phyloP scores from a whole-genome alignment of 2,888 invertebrate genomes.

The Caenorhabditis imperialis region DNA sequence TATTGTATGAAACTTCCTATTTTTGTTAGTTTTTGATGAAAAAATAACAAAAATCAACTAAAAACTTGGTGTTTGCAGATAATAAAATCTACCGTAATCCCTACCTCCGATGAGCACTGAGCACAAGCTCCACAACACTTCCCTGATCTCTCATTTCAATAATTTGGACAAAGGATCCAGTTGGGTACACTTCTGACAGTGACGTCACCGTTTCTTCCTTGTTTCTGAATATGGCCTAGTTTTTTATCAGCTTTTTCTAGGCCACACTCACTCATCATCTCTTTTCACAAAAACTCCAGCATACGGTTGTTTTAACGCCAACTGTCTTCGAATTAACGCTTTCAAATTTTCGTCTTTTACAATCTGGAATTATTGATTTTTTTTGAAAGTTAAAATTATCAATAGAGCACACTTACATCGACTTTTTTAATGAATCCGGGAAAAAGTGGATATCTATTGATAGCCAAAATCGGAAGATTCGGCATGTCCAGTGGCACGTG shows the following conservation, averaged over 20 bases:
- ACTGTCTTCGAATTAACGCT: constrained; percentile 91
- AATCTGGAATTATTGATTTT: constrained; percentile 81
- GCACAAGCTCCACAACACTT: constrained; percentile 88
- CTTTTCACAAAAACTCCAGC: constrained; percentile 96
- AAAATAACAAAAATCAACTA: no score
- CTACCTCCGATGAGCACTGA: constrained; percentile 83
- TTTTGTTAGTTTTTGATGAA: no score
- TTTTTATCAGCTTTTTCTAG: background rate
- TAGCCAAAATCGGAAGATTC: constrained; percentile 93
- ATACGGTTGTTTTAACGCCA: constrained; percentile 95
- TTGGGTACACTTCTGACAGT: constrained; percentile 88
- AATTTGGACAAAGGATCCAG: constrained; percentile 96
- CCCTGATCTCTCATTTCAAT: constrained; percentile 89
- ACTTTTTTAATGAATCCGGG: constrained; percentile 97
- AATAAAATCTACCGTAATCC: constrained; percentile 77
- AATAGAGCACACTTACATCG: constrained; percentile 84
- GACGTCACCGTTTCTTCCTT: constrained; percentile 82
- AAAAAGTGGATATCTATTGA: constrained; percentile 94
- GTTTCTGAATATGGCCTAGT: constrained; percentile 37
- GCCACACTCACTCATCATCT: constrained; percentile 84
- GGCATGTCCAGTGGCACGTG: constrained; percentile 97
- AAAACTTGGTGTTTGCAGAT: background rate
- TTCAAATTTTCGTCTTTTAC: constrained; percentile 89
- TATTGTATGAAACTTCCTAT: no score
- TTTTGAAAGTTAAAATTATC: background rate